These are phyloP conservation scores for Thymelicus sylvestris DNA, from an alignment of 2,888 invertebrate genomes.

Conservation along the genomic window DNA sequence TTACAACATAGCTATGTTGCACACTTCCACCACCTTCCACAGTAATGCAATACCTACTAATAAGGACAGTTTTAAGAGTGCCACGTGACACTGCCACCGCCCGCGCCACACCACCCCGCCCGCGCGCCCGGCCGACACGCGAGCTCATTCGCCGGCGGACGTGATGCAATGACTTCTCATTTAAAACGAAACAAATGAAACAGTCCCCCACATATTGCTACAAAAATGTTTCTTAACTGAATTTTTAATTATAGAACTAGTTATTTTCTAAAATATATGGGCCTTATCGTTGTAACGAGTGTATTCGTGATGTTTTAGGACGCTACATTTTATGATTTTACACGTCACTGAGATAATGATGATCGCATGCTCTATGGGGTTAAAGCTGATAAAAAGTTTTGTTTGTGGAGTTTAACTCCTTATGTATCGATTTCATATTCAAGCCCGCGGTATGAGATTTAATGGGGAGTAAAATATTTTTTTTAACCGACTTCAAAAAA, in stretches of 20 bases:
- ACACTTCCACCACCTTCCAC: constrained; percentile 1
- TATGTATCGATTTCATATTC: too few relatives aligned
- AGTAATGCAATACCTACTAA: constrained; percentile 9
- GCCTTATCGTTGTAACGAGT: constrained; percentile 26
- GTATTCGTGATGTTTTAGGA: constrained; percentile 9
- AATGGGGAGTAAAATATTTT: too few relatives aligned
- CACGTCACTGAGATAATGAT: too few relatives aligned
- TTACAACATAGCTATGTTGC: constrained; percentile 2
- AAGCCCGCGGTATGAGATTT: too few relatives aligned
- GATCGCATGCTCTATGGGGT: too few relatives aligned
- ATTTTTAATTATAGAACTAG: constrained; percentile 32
- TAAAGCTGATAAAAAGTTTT: too few relatives aligned
- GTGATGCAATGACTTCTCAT: constrained; percentile 50
- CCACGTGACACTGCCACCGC: constrained; percentile 17
- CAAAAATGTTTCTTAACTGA: constrained; percentile 29
- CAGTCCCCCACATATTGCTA: constrained; percentile 38
- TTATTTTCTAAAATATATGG: constrained; percentile 17
- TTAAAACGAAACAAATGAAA: constrained; percentile 52
- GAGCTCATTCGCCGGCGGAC: constrained; percentile 43
- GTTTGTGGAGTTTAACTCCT: too few relatives aligned
- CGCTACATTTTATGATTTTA: too few relatives aligned
- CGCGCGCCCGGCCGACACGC: neutral
- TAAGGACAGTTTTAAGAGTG: constrained; percentile 13
- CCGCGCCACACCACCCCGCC: neutral
- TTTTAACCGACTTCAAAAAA: too few relatives aligned